Conservation (phyloP, 1,140 invertebrate species). For the Helicoverpa zea region DNA sequence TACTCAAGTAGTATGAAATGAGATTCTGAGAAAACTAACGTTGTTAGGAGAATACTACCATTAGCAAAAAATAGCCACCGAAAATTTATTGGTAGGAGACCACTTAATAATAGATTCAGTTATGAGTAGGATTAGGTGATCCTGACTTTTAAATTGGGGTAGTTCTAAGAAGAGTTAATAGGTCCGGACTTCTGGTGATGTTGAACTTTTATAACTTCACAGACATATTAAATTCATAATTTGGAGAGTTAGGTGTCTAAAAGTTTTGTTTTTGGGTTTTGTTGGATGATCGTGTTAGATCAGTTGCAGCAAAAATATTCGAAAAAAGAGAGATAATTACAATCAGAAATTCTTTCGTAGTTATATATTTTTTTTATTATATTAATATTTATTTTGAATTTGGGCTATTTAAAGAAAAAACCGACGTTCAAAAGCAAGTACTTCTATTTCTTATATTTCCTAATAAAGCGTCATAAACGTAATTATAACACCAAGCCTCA, state of each 20-base stretch:
- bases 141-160: background rate
- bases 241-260: background rate
- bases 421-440: background rate
- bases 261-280: background rate
- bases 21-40: too few relatives aligned
- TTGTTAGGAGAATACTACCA: too few relatives aligned
- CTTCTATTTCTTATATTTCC: background rate
- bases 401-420: too few relatives aligned
- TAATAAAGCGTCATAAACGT: constrained; percentile 20
- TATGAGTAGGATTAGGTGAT: background rate
- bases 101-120: constrained; percentile 47
- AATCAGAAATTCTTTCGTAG: too few relatives aligned
- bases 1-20: background rate
- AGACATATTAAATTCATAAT: too few relatives aligned
- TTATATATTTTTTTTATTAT: too few relatives aligned
- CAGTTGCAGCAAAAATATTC: too few relatives aligned
- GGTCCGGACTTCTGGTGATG: background rate
- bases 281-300: too few relatives aligned
- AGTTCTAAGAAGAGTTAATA: background rate
- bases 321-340: too few relatives aligned
- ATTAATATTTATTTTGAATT: too few relatives aligned
- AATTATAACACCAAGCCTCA: constrained; percentile 23
- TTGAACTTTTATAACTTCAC: background rate
- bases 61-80: background rate
- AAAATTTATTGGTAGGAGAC: background rate